These are phyloP conservation scores for Aradus depressus DNA, from an alignment of 2,888 invertebrate genomes.

Conservation along the genomic window DNA sequence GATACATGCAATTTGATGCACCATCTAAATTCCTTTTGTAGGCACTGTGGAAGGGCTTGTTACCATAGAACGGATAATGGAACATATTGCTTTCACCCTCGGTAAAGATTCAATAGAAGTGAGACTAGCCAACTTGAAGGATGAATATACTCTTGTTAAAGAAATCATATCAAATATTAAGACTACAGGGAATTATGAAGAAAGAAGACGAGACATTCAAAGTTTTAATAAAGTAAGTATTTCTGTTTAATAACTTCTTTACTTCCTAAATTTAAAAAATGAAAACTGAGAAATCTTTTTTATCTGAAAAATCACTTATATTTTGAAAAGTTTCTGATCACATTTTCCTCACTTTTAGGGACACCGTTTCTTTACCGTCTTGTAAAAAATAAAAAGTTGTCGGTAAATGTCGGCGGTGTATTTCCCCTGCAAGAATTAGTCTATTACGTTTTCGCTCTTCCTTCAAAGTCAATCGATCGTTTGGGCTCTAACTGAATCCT, in stretches of 20 bases:
- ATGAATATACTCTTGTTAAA: conserved; percentile 38
- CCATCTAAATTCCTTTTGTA: conserved; percentile 31
- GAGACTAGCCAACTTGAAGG: conserved; percentile 44
- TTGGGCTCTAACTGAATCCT: too few species aligned
- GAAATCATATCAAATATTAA: conserved; percentile 47
- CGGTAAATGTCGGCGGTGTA: too few species aligned
- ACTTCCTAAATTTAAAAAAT: conserved; percentile 6
- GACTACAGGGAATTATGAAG: conserved; percentile 45
- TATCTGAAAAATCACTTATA: too few species aligned
- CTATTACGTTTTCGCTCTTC: too few species aligned
- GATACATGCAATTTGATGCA: too few species aligned
- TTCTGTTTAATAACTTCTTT: neutral
- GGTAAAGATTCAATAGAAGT: conserved; percentile 49
- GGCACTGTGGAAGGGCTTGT: conserved; percentile 53
- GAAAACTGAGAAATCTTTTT: too few species aligned
- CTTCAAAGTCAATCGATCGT: too few species aligned
- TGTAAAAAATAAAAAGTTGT: too few species aligned
- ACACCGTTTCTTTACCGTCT: too few species aligned
- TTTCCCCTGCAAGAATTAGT: too few species aligned
- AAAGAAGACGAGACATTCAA: conserved; percentile 44
- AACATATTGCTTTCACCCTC: conserved; percentile 46
- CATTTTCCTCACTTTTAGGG: too few species aligned
- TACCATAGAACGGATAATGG: conserved; percentile 53
- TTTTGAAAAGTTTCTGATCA: too few species aligned
- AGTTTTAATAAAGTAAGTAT: conserved; percentile 45